Evolutionary conservation across 2,888 invertebrate genomes (phyloP), one percentile per base, ranked within the genome.

Genomic region (Ferrisia virgata): DNA sequence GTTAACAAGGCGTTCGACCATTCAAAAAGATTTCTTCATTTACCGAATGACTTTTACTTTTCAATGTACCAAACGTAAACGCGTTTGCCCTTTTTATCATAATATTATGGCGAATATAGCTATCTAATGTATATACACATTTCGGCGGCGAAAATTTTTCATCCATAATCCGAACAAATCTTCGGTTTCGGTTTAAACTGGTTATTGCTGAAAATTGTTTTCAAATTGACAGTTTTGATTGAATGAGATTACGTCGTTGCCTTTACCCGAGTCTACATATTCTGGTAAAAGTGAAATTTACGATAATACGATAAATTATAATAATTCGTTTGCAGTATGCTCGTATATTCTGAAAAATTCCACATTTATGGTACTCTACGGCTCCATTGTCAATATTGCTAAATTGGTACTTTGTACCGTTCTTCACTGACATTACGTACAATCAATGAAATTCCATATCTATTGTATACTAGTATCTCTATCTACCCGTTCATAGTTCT

Each of bases 11-110:
- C 28, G 18, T 79, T 47, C 31, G 18, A 47, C 72, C 33, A 72
- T 72, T 72, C 72, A 33, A 36, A 72, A 72, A 72, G 72, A 72
- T 72, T 72, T 72, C 72, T 72, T 33, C 33, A 72, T 72, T 72
- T 72, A 72, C 72, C 33, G 22, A 4, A 33, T 72, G 72, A 72
- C 72, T 72, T 72, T 72, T 72, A 72, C 72, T 72, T 72, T 72
- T 72, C 72, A 31, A 72, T 72, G n/a, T n/a, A n/a, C n/a, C n/a
- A n/a, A n/a, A n/a, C n/a, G n/a, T n/a, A n/a, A n/a, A n/a, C n/a
- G 8, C 33, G 33, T 0, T 33, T 33, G 72, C 72, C 72, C 15
- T 72, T 33, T 33, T n/a, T n/a, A n/a, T n/a, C n/a, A n/a, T n/a
- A n/a, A n/a, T n/a, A n/a, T n/a, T n/a, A n/a, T n/a, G n/a, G n/a